Conservation (phyloP, 1,140 invertebrate species). For the Nymphalis io region DNA sequence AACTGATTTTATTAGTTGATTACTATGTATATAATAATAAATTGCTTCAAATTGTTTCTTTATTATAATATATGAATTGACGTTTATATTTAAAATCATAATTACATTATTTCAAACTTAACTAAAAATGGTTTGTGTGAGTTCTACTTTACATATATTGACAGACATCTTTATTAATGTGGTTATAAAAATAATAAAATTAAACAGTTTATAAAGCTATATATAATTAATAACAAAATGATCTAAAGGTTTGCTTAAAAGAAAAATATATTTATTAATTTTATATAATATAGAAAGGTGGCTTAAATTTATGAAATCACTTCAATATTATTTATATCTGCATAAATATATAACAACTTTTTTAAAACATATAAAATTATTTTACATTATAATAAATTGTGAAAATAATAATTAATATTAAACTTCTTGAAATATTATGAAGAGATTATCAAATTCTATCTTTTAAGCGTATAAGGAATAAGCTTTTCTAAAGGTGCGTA, state of each 20-base stretch:
- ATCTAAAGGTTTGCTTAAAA: too few species aligned
- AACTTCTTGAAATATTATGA: constrained; percentile 12
- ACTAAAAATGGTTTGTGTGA: not conserved
- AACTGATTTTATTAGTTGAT: not conserved
- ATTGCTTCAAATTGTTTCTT: constrained; percentile 12
- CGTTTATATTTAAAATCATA: constrained; percentile 12
- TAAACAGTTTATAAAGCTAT: too few species aligned
- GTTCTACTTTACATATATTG: not conserved
- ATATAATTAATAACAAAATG: too few species aligned
- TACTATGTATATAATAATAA: constrained; percentile 11
- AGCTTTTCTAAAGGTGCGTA: constrained; percentile 6
- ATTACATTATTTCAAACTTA: constrained; percentile 5
- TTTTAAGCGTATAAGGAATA: constrained; percentile 27
- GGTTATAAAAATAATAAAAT: too few species aligned
- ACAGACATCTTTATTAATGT: too few species aligned
- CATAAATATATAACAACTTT: not conserved
- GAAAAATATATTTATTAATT: too few species aligned
- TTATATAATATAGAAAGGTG: too few species aligned
- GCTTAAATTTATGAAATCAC: too few species aligned
- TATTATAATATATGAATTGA: constrained; percentile 19
- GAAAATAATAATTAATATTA: constrained; percentile 3
- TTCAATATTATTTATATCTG: not conserved
- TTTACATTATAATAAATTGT: not conserved
- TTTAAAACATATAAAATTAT: not conserved
- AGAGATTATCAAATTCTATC: constrained; percentile 22